A percentile compares a stretch with the other conserved stretches of the same genome.
Conservation (phyloP, 1,140 invertebrate genomes). For the Druon quercuslanigerum region DNA sequence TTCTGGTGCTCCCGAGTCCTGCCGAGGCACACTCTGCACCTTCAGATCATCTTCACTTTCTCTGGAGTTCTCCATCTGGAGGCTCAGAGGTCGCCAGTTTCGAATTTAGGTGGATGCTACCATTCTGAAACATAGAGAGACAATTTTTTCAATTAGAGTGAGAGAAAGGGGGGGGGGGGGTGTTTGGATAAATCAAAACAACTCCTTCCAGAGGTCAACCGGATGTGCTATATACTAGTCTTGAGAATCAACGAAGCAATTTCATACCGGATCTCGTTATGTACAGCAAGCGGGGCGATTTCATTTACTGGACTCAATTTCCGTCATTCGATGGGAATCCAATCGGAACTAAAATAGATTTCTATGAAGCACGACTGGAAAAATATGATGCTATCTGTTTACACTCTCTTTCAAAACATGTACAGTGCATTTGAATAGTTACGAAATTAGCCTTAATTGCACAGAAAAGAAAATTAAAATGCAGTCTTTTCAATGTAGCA, state of each 20-base stretch:
- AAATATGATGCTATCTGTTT: background rate
- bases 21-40: constrained; percentile 61
- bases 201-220: constrained; percentile 25
- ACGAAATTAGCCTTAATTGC: background rate
- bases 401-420: constrained; percentile 27
- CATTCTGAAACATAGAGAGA: constrained; percentile 51
- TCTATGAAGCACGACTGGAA: constrained; percentile 15
- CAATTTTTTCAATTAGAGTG: background rate
- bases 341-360: constrained; percentile 31
- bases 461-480: background rate
- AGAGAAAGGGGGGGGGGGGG: background rate
- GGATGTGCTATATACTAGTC: constrained; percentile 10
- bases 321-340: constrained; percentile 31
- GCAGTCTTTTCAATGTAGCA: background rate
- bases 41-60: constrained; percentile 39
- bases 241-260: constrained; percentile 52
- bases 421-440: constrained; percentile 1
- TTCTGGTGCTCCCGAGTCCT: constrained; percentile 69
- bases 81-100: constrained; percentile 28
- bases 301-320: constrained; percentile 45
- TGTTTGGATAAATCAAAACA: background rate
- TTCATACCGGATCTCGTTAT: constrained; percentile 46
- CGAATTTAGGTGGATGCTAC: constrained; percentile 47
- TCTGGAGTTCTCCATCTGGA: constrained; percentile 48
- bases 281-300: constrained; percentile 46